Evolutionary conservation across 2,888 invertebrate genomes (phyloP), one percentile per base, ranked within the genome.

Genomic region (Crossocerus cetratus): DNA sequence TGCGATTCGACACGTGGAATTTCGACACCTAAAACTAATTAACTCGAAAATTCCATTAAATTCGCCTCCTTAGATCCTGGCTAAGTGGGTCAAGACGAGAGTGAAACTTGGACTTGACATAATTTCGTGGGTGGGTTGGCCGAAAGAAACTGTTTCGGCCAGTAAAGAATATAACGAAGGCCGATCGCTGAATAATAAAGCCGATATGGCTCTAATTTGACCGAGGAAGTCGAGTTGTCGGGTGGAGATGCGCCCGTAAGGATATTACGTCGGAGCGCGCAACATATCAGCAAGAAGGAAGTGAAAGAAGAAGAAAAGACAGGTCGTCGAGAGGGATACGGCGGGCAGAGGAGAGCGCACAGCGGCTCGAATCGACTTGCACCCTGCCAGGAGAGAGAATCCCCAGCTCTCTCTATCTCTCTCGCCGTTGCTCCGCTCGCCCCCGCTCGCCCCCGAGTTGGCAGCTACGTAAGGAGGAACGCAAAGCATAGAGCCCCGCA

Each of bases 401-500:
- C 32, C 11, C 1, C n/a, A n/a, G n/a, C 32, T 5, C 32, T 32
- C 32, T 32, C 32, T 32, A n/a, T 8, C 23, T 2, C 23, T 32
- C 23, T 32, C 32, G 5, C 11, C 32, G 11, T 32, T 32, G 32
- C 32, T 32, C 32, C 11, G 32, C 32, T 11, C n/a, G n/a, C 54
- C 65, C 59, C 67, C 60, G 68, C 49, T 32, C 32, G 11, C 63
- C 69, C 76, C 72, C 68, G 69, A 73, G 69, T 68, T 64, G 74
- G 58, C 54, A 62, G 74, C 59, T 64, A 77, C 75, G 78, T 76
- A 79, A 84, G 81, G 76, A 82, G 83, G 82, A 83, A 84, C 80
- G 82, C 81, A 79, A 77, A 85, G 85, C 86, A 80, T 83, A 84
- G 82, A 80, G 49, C 49, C 77, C 77, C 79, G 74, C 68, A 68